phyloP scores from a whole-genome alignment of 1,140 invertebrate genomes.

The Drosophila asahinai region DNA sequence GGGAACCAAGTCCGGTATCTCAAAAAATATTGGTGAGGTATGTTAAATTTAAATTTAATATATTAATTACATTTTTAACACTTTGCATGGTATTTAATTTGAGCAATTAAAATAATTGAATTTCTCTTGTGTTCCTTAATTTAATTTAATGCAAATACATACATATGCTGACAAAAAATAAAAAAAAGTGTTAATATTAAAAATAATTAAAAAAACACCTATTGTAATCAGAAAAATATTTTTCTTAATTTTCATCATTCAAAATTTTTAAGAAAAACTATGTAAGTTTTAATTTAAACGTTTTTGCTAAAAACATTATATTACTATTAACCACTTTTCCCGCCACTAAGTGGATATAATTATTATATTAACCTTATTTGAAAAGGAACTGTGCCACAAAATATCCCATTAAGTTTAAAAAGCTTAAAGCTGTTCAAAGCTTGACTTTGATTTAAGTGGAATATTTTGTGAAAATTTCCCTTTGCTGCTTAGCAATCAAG shows the following conservation, averaged over 20 bases:
- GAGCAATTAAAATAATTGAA: no score
- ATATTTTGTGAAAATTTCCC: neutral
- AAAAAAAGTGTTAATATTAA: no score
- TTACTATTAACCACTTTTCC: neutral
- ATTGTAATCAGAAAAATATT: no score
- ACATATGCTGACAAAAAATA: no score
- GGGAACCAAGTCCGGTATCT: neutral
- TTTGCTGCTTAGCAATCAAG: neutral
- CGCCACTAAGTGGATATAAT: neutral
- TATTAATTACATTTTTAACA: neutral
- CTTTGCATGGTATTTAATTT: no score
- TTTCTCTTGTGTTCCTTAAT: no score
- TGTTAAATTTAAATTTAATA: neutral
- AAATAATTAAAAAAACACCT: no score
- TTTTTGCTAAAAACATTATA: neutral
- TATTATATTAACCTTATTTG: slow-evolving; percentile 13
- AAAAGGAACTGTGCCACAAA: neutral
- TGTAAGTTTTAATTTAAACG: no score
- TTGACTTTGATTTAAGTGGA: slow-evolving; percentile 4
- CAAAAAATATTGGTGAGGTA: neutral
- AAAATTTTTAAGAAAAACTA: no score
- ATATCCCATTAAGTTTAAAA: slow-evolving; percentile 1
- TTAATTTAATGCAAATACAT: no score
- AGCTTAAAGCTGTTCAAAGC: slow-evolving; percentile 44
- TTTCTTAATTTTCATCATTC: no score